Evolutionary conservation across 2,888 invertebrate genomes (phyloP).

Genomic region (Caenorhabditis becei): DNA sequence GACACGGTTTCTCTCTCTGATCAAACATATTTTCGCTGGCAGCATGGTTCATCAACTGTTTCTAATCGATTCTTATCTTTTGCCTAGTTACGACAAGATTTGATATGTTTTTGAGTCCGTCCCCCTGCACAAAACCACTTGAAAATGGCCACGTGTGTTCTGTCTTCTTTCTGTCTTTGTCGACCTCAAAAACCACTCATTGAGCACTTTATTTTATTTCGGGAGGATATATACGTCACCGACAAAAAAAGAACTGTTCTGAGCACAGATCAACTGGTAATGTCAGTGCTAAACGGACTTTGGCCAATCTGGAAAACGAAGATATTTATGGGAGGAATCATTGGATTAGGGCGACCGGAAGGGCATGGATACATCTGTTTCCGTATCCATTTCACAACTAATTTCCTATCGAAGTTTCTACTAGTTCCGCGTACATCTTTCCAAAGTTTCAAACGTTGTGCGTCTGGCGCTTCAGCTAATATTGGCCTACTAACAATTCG

Average conservation of each 20-base stretch:
- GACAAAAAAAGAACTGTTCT: background rate
- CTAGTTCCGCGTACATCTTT: too few species aligned
- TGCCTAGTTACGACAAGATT: too few species aligned
- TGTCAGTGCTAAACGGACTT: too few species aligned
- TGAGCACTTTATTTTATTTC: conserved; percentile 10
- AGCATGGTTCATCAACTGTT: conserved; percentile 20
- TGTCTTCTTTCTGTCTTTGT: background rate
- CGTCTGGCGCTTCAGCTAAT: too few species aligned
- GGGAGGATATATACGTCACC: background rate
- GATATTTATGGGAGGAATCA: too few species aligned
- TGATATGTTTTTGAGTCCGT: too few species aligned
- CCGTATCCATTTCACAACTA: background rate
- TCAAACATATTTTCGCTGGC: conserved; percentile 43
- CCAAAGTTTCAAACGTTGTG: too few species aligned
- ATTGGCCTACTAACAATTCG: too few species aligned
- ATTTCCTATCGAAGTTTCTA: background rate
- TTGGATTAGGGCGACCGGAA: too few species aligned
- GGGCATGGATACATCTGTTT: background rate
- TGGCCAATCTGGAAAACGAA: too few species aligned
- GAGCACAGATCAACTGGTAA: background rate
- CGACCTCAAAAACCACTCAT: conserved; percentile 13
- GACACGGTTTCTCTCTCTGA: conserved; percentile 19
- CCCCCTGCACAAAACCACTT: too few species aligned
- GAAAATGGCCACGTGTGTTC: background rate
- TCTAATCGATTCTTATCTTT: background rate